phyloP scores from a whole-genome alignment of 2,113 vertebrate species.

The Pachyramphus minor region DNA sequence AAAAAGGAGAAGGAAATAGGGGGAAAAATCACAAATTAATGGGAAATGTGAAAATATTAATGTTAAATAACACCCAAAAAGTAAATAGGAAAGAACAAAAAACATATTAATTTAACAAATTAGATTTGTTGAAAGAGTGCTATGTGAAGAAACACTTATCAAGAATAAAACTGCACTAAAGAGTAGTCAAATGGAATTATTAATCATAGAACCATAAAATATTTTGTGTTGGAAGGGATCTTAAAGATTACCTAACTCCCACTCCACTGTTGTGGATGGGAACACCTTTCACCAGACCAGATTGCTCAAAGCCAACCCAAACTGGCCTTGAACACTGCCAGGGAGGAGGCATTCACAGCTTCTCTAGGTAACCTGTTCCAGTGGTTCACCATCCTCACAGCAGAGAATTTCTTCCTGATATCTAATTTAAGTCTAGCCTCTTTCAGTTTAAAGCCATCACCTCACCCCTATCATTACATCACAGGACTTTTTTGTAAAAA shows the following conservation, averaged over 20 bases:
- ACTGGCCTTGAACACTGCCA: background rate
- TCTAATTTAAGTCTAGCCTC: background rate
- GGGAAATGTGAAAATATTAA: background rate
- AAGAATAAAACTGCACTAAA: background rate
- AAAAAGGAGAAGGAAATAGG: accelerated
- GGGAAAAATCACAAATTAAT: background rate
- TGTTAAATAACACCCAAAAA: background rate
- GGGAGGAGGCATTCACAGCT: background rate
- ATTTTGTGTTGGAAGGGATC: background rate
- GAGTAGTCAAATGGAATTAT: background rate
- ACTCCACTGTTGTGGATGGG: too few relatives aligned
- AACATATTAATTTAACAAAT: background rate
- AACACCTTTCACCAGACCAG: background rate
- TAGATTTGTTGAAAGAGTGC: background rate
- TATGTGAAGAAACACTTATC: background rate
- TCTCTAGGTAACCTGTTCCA: background rate
- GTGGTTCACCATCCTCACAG: too few relatives aligned
- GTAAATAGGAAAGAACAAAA: background rate
- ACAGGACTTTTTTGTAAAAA: background rate
- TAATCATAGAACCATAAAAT: background rate
- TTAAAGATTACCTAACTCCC: background rate
- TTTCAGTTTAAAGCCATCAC: background rate
- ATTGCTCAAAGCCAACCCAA: background rate
- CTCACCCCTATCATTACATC: too few relatives aligned
- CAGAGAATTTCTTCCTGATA: background rate